These are phyloP conservation scores for Crypturellus undulatus DNA, from an alignment of 2,113 vertebrate genomes.

Conservation along the genomic window DNA sequence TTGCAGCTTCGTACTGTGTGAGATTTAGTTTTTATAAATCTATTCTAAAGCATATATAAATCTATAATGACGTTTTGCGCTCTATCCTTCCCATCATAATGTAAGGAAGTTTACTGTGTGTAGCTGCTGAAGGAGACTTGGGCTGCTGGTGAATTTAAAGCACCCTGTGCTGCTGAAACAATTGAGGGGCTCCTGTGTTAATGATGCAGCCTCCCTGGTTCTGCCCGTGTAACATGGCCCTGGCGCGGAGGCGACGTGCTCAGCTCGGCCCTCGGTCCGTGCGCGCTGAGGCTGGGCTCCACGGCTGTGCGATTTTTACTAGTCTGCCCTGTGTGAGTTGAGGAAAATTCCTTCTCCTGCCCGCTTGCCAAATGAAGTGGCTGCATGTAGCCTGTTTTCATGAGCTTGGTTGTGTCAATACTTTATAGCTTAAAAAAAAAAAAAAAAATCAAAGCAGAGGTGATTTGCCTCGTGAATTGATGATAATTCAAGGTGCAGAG, in stretches of 20 bases:
- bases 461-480: not conserved
- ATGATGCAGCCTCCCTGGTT: not conserved
- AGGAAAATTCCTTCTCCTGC: not conserved
- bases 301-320: accelerated
- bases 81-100: not conserved
- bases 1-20: not conserved
- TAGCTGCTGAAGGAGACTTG: not conserved
- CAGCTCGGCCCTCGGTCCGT: not conserved
- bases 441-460: not conserved
- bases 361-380: not conserved
- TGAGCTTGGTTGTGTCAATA: not conserved
- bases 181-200: not conserved
- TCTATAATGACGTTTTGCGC: not conserved
- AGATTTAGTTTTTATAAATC: not conserved
- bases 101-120: not conserved
- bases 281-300: not conserved
- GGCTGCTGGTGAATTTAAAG: not conserved
- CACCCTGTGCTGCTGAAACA: not conserved
- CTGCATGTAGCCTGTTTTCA: not conserved
- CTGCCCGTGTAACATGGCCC: not conserved
- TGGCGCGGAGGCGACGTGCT: not conserved
- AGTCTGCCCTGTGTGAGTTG: not conserved
- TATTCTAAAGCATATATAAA: not conserved
- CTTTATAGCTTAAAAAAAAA: not conserved
- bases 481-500: not conserved